Evolutionary conservation across 2,113 vertebrate genomes (phyloP).

Genomic region (Dermatemys mawii): DNA sequence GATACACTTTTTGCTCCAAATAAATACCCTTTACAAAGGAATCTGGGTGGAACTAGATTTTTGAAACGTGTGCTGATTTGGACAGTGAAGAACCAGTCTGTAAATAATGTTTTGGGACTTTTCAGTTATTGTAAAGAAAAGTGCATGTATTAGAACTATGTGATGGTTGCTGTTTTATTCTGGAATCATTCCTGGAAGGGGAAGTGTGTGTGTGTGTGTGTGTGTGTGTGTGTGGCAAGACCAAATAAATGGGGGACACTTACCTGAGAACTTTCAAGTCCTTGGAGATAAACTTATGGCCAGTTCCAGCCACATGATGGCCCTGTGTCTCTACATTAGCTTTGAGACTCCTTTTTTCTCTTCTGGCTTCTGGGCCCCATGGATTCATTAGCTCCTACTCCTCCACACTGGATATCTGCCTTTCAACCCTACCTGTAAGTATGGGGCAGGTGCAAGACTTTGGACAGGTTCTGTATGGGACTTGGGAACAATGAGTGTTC

Average conservation of each 20-base stretch:
- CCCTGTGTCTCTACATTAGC: not conserved
- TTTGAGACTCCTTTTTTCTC: not conserved
- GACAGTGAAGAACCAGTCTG: not conserved
- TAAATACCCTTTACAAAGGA: not conserved
- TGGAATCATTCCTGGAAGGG: not conserved
- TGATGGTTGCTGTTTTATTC: not conserved
- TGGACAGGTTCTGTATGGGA: not conserved
- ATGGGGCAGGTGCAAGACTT: not conserved
- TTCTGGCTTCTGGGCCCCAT: not conserved
- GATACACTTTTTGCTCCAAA: not conserved
- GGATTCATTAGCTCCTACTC: not conserved
- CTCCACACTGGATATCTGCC: not conserved
- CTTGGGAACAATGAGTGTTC: not conserved
- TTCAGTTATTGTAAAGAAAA: not conserved
- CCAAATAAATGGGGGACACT: not conserved
- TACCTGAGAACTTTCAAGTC: not conserved
- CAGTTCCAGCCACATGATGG: not conserved
- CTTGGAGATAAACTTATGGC: not conserved
- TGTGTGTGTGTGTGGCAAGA: not conserved
- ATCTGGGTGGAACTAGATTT: not conserved
- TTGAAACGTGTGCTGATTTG: not conserved
- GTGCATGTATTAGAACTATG: not conserved
- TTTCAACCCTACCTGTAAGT: not conserved
- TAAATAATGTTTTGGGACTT: not conserved
- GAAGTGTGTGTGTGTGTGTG: not conserved